Percentiles rank a stretch among this genome's conserved stretches.
Evolutionary conservation across 1,140 invertebrate species (phyloP).

Genomic region (Cryptotermes secundus): DNA sequence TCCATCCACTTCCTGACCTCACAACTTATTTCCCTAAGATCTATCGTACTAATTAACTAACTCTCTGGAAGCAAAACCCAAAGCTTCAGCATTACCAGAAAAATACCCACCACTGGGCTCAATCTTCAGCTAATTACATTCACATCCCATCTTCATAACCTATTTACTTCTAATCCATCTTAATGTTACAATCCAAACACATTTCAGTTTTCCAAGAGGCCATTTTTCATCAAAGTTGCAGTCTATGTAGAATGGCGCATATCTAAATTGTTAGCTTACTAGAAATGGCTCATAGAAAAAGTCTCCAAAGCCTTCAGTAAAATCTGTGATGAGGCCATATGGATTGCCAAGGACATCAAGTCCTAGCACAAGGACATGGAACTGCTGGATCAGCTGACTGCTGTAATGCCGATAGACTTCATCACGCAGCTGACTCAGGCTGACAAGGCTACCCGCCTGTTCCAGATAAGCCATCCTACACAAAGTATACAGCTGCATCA

Average conservation of each 20-base stretch:
- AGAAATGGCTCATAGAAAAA: constrained; percentile 74
- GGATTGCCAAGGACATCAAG: constrained; percentile 91
- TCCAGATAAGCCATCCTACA: constrained; percentile 80
- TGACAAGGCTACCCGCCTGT: constrained; percentile 62
- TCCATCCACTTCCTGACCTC: too few relatives aligned
- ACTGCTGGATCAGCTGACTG: constrained; percentile 80
- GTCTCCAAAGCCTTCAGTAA: constrained; percentile 66
- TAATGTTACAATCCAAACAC: too few relatives aligned
- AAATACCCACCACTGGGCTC: too few relatives aligned
- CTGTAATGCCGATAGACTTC: constrained; percentile 71
- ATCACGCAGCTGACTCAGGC: constrained; percentile 56
- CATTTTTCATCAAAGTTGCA: background rate
- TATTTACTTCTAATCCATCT: too few relatives aligned
- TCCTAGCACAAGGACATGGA: constrained; percentile 85
- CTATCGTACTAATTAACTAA: too few relatives aligned
- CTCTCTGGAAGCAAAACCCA: too few relatives aligned
- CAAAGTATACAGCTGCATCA: constrained; percentile 28
- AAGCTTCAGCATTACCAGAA: too few relatives aligned
- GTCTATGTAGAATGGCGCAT: background rate
- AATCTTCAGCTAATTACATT: too few relatives aligned
- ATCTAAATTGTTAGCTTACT: constrained; percentile 43
- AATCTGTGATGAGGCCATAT: constrained; percentile 70
- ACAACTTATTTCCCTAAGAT: too few relatives aligned
- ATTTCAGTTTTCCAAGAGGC: too few relatives aligned
- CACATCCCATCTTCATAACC: too few relatives aligned